A percentile compares a stretch with the other conserved stretches of the same genome.
Conservation (phyloP, 2,888 invertebrate species). For the Tenthredo amoena region DNA sequence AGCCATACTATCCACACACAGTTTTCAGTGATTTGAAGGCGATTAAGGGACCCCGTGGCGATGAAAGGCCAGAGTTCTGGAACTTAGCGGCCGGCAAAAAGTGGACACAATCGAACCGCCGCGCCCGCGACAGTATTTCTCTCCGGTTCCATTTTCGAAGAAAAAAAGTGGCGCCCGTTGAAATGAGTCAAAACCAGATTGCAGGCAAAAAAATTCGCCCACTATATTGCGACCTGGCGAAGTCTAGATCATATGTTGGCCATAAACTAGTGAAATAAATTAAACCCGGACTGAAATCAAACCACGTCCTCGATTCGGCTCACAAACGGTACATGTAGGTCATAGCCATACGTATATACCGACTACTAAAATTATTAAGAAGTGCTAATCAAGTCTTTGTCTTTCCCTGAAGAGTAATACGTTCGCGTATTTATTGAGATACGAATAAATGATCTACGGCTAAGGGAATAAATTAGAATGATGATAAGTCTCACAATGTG, state of each 20-base stretch:
- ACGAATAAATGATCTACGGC: neutral
- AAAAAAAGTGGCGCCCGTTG: slow-evolving; percentile 31
- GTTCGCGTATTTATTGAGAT: neutral
- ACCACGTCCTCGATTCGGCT: neutral
- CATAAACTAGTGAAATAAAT: neutral
- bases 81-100: neutral
- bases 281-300: neutral
- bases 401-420: neutral
- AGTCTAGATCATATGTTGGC: slow-evolving; percentile 13
- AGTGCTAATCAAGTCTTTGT: neutral
- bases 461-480: neutral
- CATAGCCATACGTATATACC: neutral
- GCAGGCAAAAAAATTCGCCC: slow-evolving; percentile 30
- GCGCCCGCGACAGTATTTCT: slow-evolving; percentile 5
- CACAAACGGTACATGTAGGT: neutral
- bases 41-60: slow-evolving; percentile 37
- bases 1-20: slow-evolving; percentile 18
- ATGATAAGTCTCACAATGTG: neutral
- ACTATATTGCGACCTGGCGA: neutral
- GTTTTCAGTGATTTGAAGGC: slow-evolving; percentile 16
- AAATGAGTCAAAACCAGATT: slow-evolving; percentile 11
- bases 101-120: slow-evolving; percentile 15
- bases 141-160: slow-evolving; percentile 9
- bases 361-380: neutral
- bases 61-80: neutral